Base-by-base conservation (phyloP, 2,797 vertebrate genomes). In the Diceros bicornis region DNA sequence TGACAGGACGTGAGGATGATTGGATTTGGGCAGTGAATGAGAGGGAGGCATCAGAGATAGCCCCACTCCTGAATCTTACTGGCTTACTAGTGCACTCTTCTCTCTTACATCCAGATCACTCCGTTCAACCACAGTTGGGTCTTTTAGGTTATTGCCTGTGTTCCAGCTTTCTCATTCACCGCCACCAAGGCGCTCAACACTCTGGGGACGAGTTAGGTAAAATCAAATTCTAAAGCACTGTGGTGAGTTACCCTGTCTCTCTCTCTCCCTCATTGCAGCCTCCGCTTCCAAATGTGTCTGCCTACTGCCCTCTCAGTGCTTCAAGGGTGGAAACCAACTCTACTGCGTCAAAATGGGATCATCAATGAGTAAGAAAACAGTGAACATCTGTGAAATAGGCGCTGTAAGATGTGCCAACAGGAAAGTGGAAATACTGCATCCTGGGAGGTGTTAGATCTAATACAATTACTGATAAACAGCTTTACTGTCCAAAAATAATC, bases 381-480 rank as follows among this genome's bases (percentile, higher is more conserved):
- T 98, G 89, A 98, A 93, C 75, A 97, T 99, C 21, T 99, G 99
- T 81, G 92, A 97, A 11, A 85, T 99, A 96, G 98, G 98, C 25
- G 95, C 99, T 55, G 93, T 99, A 69, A 98, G 96, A 85, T 99
- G 98, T 93, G 87, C 91, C 18, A 97, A 89, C n/a, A 98, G 98
- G 57, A 97, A 98, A 81, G 75, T 98, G 64, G 98, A 98, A 93
- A 91, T 99, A 14, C 61, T 99, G 59, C 96, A 98, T 82, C 96
- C 98, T 84, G 98, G 98, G 0, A 91, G 0, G 2, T 99, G 99
- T 97, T 74, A 89, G 27, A 18, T 85, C 13, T 91, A 87, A 95
- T 11, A 16, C 27, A 21, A 16, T n/a, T 29, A 62, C 41, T 29
- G 62, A 59, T 4, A 59, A 74, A 75, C 25, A 34, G 66, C 59